Conservation (phyloP, 2,888 invertebrate genomes). For the Seira musarum region DNA sequence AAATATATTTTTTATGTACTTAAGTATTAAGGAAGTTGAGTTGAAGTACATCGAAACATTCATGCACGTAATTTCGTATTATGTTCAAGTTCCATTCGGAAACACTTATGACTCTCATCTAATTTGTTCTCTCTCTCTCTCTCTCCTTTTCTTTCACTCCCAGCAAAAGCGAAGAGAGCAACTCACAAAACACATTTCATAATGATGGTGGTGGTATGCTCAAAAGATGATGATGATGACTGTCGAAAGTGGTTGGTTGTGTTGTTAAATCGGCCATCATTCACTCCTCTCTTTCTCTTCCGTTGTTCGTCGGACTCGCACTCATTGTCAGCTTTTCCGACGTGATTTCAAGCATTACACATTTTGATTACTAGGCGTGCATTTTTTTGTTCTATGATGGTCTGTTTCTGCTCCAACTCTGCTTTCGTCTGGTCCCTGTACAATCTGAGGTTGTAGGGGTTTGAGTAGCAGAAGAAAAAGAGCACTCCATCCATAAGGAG, state of each 20-base stretch:
- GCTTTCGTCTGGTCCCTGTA: too few relatives aligned
- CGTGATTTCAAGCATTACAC: neutral
- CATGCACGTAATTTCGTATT: neutral
- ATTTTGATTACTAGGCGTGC: neutral
- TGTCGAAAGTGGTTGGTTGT: constrained; percentile 11
- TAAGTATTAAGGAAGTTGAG: neutral
- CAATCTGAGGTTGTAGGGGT: neutral
- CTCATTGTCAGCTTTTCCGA: neutral
- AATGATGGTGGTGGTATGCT: neutral
- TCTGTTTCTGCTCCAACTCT: too few relatives aligned
- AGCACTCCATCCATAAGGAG: constrained; percentile 11
- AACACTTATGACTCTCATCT: neutral
- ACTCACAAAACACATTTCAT: too few relatives aligned
- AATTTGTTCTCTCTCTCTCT: neutral
- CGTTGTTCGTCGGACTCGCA: constrained; percentile 20
- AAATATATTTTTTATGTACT: neutral
- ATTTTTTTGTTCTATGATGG: neutral
- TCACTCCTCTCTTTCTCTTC: constrained; percentile 38
- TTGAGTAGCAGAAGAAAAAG: neutral
- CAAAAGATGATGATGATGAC: too few relatives aligned
- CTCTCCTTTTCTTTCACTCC: neutral
- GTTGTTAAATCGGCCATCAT: constrained; percentile 58
- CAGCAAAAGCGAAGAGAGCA: too few relatives aligned
- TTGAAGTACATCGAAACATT: neutral
- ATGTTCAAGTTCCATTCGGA: neutral